Percentiles rank a stretch among this genome's conserved stretches.
phyloP scores from a whole-genome alignment of 2,797 vertebrate genomes.

The Sylvia borin region DNA sequence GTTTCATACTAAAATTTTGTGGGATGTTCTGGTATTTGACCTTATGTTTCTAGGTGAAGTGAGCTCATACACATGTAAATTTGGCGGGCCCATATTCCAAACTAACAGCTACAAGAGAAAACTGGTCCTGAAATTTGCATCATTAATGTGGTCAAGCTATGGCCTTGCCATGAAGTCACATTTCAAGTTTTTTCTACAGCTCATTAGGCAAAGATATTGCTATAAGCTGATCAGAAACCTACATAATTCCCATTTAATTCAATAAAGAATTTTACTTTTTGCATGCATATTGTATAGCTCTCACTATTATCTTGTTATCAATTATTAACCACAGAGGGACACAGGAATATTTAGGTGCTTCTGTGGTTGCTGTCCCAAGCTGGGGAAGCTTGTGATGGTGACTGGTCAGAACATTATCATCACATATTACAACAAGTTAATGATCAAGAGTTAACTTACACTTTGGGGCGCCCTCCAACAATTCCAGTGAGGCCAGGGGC shows the following conservation, averaged over 20 bases:
- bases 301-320: neutral
- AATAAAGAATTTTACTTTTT: neutral
- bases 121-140: neutral
- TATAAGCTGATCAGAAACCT: neutral
- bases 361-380: neutral
- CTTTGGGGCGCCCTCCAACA: slow-evolving; percentile 82
- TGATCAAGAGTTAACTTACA: slow-evolving; percentile 73
- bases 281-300: neutral
- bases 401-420: neutral
- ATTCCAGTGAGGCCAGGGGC: slow-evolving; percentile 84
- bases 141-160: neutral
- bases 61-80: neutral
- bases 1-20: neutral
- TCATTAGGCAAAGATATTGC: neutral
- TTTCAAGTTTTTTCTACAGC: neutral
- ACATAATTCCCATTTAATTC: neutral
- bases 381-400: neutral
- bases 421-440: neutral
- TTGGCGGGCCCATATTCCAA: neutral
- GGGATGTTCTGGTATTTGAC: neutral
- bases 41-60: neutral
- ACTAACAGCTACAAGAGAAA: neutral
- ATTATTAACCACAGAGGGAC: neutral
- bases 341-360: neutral
- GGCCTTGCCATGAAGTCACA: neutral